A percentile compares a stretch with the other conserved stretches of the same genome.
These are phyloP conservation scores for Monarcha castaneiventris DNA, from an alignment of 2,113 vertebrate species.

Conservation along the genomic window DNA sequence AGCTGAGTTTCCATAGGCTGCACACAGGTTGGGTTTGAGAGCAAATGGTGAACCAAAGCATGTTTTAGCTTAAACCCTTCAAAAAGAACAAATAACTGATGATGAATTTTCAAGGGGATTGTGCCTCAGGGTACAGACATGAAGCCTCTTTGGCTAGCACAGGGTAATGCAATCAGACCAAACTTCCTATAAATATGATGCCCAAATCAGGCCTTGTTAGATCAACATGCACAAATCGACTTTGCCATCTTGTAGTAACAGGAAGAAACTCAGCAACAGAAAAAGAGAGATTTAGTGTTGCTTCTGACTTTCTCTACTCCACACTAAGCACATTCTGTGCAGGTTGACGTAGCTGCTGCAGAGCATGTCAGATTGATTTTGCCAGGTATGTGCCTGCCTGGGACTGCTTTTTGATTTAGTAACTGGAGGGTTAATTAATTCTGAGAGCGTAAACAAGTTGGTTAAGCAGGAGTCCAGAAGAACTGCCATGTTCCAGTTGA, in stretches of 20 bases:
- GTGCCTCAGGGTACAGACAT: neutral
- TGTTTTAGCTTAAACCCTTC: neutral
- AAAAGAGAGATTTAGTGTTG: neutral
- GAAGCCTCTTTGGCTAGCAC: neutral
- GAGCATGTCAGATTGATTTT: neutral
- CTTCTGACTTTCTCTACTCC: neutral
- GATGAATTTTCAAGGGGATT: neutral
- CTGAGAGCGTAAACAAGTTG: neutral
- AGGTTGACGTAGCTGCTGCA: neutral
- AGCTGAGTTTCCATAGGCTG: neutral
- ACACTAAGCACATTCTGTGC: neutral
- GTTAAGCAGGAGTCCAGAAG: neutral
- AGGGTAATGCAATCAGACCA: neutral
- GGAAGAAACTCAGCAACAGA: neutral
- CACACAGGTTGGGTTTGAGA: neutral
- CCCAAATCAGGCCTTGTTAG: neutral
- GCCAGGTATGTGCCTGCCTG: neutral
- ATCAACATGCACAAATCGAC: neutral
- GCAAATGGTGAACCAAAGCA: neutral
- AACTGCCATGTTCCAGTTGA: neutral
- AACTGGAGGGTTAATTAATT: neutral
- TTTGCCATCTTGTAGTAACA: neutral
- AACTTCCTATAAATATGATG: neutral
- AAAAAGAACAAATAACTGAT: neutral
- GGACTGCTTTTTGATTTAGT: constrained; percentile 7